phyloP scores from a whole-genome alignment of 2,113 vertebrate species.

The Accipiter cooperii region DNA sequence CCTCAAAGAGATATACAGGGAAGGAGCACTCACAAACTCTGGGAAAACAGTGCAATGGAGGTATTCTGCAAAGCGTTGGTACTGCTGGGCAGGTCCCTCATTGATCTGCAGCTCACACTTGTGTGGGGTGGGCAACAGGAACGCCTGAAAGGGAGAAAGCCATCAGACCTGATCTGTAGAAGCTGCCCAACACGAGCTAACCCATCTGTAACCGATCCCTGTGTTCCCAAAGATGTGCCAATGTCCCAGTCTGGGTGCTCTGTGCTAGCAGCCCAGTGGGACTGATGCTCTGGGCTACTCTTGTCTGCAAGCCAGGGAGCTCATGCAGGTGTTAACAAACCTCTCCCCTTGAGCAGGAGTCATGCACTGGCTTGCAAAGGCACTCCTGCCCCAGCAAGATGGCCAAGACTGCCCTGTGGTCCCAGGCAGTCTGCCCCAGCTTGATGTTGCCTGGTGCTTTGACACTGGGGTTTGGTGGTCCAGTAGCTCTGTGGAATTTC shows the following conservation, averaged over 20 bases:
- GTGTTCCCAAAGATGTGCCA: background rate
- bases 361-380: background rate
- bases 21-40: constrained; percentile 80
- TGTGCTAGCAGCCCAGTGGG: background rate
- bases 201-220: background rate
- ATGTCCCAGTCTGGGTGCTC: background rate
- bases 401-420: background rate
- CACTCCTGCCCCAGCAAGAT: background rate
- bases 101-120: constrained; percentile 76
- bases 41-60: constrained; percentile 78
- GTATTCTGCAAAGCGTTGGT: constrained; percentile 68
- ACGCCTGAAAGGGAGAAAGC: constrained; percentile 60
- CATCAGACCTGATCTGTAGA: background rate
- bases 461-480: background rate
- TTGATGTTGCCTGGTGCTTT: background rate
- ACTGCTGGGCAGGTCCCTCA: constrained; percentile 69
- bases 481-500: background rate
- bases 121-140: constrained; percentile 76
- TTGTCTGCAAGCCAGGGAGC: background rate
- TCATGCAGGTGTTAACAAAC: background rate
- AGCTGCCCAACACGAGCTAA: background rate
- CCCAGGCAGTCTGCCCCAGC: background rate
- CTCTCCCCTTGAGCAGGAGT: background rate
- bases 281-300: background rate
- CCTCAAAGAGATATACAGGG: background rate